A percentile compares a stretch with the other conserved stretches of the same genome.
Conservation (phyloP, 1,140 invertebrate genomes). For the Drosophila arizonae region DNA sequence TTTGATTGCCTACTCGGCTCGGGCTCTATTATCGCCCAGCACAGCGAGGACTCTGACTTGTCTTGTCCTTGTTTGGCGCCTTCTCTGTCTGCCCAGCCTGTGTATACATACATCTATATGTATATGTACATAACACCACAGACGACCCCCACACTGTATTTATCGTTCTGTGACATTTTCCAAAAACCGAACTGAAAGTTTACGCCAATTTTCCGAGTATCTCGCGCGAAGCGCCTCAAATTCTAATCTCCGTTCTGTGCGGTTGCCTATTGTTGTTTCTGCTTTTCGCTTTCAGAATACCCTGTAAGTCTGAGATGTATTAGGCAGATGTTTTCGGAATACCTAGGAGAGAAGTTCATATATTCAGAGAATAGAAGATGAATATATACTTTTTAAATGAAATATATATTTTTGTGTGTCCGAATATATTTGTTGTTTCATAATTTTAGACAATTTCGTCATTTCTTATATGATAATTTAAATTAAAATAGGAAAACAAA, state of each 20-base stretch:
- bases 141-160: conserved; percentile 43
- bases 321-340: background rate
- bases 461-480: background rate
- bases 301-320: background rate
- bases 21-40: conserved; percentile 62
- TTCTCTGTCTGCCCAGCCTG: conserved; percentile 9
- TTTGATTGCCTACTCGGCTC: conserved; percentile 70
- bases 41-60: background rate
- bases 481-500: too few species aligned
- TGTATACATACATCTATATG: background rate
- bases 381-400: too few species aligned
- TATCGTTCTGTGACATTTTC: conserved; percentile 74
- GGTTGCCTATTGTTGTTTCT: conserved; percentile 40
- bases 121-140: background rate
- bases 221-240: conserved; percentile 46
- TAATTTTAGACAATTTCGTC: too few species aligned
- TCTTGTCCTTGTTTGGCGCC: conserved; percentile 2
- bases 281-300: conserved; percentile 25
- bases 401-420: background rate
- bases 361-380: background rate
- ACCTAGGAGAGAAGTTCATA: background rate
- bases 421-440: too few species aligned
- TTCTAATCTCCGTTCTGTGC: conserved; percentile 69
- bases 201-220: conserved; percentile 65
- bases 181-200: conserved; percentile 48